phyloP scores from a whole-genome alignment of 2,797 vertebrate species.

The Sphenodon punctatus region DNA sequence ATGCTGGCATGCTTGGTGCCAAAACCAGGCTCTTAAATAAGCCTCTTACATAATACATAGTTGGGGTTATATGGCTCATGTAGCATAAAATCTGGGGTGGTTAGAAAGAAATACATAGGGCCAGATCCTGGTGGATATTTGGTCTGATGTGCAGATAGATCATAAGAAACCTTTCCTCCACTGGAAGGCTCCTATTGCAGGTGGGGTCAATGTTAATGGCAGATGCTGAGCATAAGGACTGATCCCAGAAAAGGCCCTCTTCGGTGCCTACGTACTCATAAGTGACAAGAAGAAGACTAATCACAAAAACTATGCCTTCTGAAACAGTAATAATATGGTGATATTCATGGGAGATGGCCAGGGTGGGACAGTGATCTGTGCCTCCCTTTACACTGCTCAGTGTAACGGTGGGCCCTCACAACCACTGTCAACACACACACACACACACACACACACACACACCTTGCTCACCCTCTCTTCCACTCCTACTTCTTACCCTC shows the following conservation, averaged over 20 bases:
- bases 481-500: no score
- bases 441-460: no score
- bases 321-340: not conserved
- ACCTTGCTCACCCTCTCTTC: no score
- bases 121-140: rapidly evolving
- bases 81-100: not conserved
- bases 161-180: not conserved
- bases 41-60: conserved; percentile 72
- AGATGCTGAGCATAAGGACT: not conserved
- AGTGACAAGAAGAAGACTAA: not conserved
- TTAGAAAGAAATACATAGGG: not conserved
- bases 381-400: no score
- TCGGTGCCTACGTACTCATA: not conserved
- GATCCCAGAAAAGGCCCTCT: not conserved
- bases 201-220: not conserved
- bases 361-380: no score
- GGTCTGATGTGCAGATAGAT: not conserved
- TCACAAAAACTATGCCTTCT: not conserved
- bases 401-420: no score
- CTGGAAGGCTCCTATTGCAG: not conserved
- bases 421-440: no score
- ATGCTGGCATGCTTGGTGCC: conserved; percentile 66
- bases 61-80: not conserved
- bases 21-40: conserved; percentile 77
- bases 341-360: no score